Conservation (phyloP, 2,797 vertebrate species). For the Aplochiton taeniatus region DNA sequence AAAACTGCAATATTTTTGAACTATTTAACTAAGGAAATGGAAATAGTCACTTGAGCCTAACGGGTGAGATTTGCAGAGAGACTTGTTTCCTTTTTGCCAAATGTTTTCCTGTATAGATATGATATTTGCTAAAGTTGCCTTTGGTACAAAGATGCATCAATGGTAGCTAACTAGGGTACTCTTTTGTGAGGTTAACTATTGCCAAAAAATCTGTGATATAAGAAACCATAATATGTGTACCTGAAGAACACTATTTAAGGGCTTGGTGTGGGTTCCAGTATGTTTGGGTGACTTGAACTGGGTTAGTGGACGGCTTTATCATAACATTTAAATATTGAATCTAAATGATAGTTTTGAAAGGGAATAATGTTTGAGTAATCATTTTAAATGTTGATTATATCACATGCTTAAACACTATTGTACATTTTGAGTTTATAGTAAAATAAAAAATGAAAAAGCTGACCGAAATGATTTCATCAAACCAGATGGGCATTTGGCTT, state of each 20-base stretch:
- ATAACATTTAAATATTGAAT: slow-evolving; percentile 31
- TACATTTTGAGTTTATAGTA: slow-evolving; percentile 77
- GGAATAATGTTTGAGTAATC: slow-evolving; percentile 60
- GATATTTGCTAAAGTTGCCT: slow-evolving; percentile 71
- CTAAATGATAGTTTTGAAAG: slow-evolving; percentile 52
- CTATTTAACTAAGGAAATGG: slow-evolving; percentile 55
- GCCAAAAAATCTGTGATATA: slow-evolving; percentile 72
- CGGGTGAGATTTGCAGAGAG: slow-evolving; percentile 43
- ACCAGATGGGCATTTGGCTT: neutral
- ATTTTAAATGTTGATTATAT: slow-evolving; percentile 70
- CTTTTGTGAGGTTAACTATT: slow-evolving; percentile 70
- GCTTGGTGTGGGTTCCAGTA: slow-evolving; percentile 69
- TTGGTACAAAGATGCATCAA: slow-evolving; percentile 74
- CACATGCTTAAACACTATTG: slow-evolving; percentile 76
- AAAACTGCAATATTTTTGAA: slow-evolving; percentile 75
- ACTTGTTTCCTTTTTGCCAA: slow-evolving; percentile 69
- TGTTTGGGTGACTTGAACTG: slow-evolving; percentile 55
- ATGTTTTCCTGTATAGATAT: slow-evolving; percentile 68
- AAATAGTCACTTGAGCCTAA: slow-evolving; percentile 29
- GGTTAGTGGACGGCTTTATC: slow-evolving; percentile 41
- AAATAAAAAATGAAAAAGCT: slow-evolving; percentile 61
- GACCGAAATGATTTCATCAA: neutral
- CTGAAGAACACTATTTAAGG: slow-evolving; percentile 75
- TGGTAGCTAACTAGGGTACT: slow-evolving; percentile 65
- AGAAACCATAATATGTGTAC: slow-evolving; percentile 36